Percentiles rank a stretch among this genome's conserved stretches.
phyloP scores from a whole-genome alignment of 2,797 vertebrate genomes.

The Scarus forsteni region DNA sequence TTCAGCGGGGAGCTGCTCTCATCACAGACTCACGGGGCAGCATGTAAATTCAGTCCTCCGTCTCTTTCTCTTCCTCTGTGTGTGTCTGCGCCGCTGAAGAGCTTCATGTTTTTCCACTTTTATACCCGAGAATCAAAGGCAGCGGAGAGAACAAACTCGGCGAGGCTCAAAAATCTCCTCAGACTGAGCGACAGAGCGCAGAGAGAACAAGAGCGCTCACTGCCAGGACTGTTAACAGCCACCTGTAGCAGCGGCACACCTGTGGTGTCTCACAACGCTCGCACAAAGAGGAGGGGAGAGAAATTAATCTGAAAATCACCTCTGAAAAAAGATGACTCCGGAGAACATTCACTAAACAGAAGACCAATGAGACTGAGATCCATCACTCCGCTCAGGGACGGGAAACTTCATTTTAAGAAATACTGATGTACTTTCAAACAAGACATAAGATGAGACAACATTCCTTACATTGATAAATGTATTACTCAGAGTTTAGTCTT shows the following conservation, averaged over 20 bases:
- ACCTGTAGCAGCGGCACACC: constrained; percentile 63
- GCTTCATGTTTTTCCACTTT: constrained; percentile 52
- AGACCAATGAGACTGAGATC: background rate
- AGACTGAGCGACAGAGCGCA: constrained; percentile 22
- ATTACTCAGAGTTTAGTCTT: too few relatives aligned
- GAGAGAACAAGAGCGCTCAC: constrained; percentile 46
- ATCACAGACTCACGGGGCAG: constrained; percentile 44
- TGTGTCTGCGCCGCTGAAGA: constrained; percentile 29
- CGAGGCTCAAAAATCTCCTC: constrained; percentile 41
- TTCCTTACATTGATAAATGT: too few relatives aligned
- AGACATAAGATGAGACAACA: too few relatives aligned
- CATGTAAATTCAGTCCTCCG: constrained; percentile 40
- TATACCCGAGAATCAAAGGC: constrained; percentile 63
- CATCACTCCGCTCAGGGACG: background rate
- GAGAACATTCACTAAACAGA: constrained; percentile 10
- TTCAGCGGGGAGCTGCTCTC: constrained; percentile 46
- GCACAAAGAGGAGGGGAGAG: constrained; percentile 22
- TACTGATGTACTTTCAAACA: too few relatives aligned
- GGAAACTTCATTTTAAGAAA: too few relatives aligned
- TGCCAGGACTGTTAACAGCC: constrained; percentile 63
- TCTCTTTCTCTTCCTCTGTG: background rate
- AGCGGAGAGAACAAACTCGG: constrained; percentile 45
- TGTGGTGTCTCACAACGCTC: constrained; percentile 53
- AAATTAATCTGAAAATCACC: constrained; percentile 51
- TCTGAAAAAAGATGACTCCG: constrained; percentile 10